Conservation (phyloP, 2,888 invertebrate species). For the Trissolcus japonicus region DNA sequence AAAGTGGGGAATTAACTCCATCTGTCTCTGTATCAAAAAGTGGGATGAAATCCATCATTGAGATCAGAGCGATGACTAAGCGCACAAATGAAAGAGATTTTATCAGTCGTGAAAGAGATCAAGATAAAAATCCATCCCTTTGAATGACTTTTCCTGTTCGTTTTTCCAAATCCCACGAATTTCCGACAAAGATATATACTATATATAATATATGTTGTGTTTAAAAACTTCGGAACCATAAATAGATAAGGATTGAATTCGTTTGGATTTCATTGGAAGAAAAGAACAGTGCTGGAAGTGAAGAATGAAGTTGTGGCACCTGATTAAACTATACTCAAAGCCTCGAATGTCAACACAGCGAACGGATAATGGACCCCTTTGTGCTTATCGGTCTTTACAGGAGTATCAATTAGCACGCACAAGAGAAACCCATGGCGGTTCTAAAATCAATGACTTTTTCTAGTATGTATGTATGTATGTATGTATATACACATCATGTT, state of each 20-base stretch:
- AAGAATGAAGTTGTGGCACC: conserved; percentile 32
- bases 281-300: conserved; percentile 1
- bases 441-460: conserved; percentile 27
- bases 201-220: conserved; percentile 14
- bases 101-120: conserved; percentile 45
- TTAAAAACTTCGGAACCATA: conserved; percentile 21
- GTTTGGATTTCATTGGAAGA: not conserved
- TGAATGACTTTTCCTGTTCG: not conserved
- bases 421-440: conserved; percentile 31
- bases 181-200: conserved; percentile 18
- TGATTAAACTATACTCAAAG: conserved; percentile 49
- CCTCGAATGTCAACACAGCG: conserved; percentile 48
- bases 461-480: conserved; percentile 10
- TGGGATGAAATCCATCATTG: not conserved
- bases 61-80: not conserved
- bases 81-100: conserved; percentile 59
- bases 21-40: too few species aligned
- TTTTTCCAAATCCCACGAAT: conserved; percentile 14
- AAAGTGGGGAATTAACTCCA: too few species aligned
- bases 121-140: not conserved
- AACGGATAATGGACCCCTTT: conserved; percentile 50
- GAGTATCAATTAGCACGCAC: conserved; percentile 55
- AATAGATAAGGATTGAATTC: conserved; percentile 30
- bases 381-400: conserved; percentile 50
- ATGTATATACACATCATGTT: conserved; percentile 6